Conservation (phyloP, 2,888 invertebrate genomes). For the Gastracanthus pulcherrimus region DNA sequence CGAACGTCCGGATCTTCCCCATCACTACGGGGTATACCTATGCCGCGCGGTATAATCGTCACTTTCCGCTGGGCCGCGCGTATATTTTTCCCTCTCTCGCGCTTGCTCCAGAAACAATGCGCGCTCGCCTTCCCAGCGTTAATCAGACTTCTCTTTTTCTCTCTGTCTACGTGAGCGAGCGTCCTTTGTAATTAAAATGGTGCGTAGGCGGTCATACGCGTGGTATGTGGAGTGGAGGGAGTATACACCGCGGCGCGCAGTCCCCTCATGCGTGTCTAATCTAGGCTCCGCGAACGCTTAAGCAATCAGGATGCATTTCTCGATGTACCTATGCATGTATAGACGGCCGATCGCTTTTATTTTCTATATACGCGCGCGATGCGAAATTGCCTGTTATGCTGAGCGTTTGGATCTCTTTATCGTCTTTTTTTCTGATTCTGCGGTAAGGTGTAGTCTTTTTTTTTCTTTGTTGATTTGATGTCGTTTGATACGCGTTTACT, state of each 20-base stretch:
- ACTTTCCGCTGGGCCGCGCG: slow-evolving; percentile 36
- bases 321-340: neutral
- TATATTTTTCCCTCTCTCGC: neutral
- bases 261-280: neutral
- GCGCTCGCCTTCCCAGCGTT: neutral
- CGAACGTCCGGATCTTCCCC: no score
- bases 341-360: neutral
- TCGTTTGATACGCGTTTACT: neutral
- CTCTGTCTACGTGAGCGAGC: neutral
- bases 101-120: slow-evolving; percentile 1
- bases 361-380: neutral
- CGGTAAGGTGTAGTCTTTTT: no score
- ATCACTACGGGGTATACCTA: no score
- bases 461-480: neutral
- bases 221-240: neutral
- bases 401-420: neutral
- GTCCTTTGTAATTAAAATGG: slow-evolving; percentile 36
- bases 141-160: neutral
- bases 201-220: neutral
- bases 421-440: neutral
- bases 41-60: slow-evolving; percentile 28
- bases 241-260: neutral
- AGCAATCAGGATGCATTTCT: neutral
- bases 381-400: no score
- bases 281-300: neutral